These are phyloP conservation scores for Lepus europaeus DNA, from an alignment of 2,113 vertebrate genomes.

Conservation along the genomic window DNA sequence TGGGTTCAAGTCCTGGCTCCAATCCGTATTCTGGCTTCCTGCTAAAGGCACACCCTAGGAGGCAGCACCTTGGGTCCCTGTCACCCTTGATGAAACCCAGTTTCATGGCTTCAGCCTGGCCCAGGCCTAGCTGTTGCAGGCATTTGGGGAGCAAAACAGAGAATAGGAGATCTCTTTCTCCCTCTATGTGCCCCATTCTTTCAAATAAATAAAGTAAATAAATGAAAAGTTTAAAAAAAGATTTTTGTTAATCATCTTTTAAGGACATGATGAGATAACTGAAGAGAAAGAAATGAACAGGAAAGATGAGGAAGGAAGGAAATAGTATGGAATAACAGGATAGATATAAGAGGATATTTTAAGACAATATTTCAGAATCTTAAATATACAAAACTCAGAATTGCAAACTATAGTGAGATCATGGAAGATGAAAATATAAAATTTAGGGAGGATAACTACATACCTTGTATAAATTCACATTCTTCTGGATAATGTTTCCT, in stretches of 20 bases:
- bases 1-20: too few species aligned
- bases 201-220: too few species aligned
- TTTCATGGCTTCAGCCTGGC: too few species aligned
- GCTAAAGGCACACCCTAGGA: too few species aligned
- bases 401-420: not conserved
- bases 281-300: not conserved
- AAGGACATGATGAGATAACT: not conserved
- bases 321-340: not conserved
- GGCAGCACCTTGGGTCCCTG: too few species aligned
- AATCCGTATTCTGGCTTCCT: too few species aligned
- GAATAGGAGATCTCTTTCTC: too few species aligned
- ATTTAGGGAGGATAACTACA: not conserved
- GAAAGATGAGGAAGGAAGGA: not conserved
- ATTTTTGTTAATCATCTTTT: not conserved
- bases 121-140: too few species aligned
- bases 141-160: too few species aligned
- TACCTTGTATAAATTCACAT: not conserved
- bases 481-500: not conserved
- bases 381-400: conserved; percentile 27
- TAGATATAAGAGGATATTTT: not conserved
- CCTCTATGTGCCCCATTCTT: too few species aligned
- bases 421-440: not conserved
- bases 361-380: not conserved
- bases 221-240: too few species aligned
- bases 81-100: not conserved